phyloP scores from a whole-genome alignment of 2,113 vertebrate species.

The Phoxinus phoxinus region DNA sequence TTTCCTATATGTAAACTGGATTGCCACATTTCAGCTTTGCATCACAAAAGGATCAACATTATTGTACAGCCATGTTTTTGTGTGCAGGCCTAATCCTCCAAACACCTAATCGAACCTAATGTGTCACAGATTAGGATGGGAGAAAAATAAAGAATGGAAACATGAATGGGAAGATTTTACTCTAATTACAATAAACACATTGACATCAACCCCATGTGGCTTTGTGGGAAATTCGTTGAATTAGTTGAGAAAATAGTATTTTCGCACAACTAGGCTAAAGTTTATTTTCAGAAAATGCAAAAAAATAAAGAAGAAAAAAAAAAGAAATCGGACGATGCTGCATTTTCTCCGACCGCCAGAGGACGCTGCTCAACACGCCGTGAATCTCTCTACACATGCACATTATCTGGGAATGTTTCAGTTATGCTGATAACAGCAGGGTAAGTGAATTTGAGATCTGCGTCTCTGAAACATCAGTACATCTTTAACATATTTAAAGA shows the following conservation, averaged over 20 bases:
- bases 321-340: not conserved
- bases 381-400: not conserved
- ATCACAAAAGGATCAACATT: not conserved
- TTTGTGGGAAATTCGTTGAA: not conserved
- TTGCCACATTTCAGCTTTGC: constrained; percentile 13
- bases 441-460: not conserved
- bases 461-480: not conserved
- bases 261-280: not conserved
- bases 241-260: not conserved
- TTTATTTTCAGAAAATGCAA: not conserved
- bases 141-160: not conserved
- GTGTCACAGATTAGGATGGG: not conserved
- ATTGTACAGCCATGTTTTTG: not conserved
- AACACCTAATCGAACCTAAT: constrained; percentile 6
- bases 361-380: not conserved
- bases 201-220: not conserved
- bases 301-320: not conserved
- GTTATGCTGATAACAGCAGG: not conserved
- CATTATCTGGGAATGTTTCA: not conserved
- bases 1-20: constrained; percentile 17
- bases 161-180: constrained; percentile 1
- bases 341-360: not conserved
- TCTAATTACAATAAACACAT: constrained; percentile 16
- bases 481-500: not conserved
- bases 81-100: not conserved